Evolutionary conservation across 2,113 vertebrate species (phyloP).

Genomic region (cattle (Bos taurus)): DNA sequence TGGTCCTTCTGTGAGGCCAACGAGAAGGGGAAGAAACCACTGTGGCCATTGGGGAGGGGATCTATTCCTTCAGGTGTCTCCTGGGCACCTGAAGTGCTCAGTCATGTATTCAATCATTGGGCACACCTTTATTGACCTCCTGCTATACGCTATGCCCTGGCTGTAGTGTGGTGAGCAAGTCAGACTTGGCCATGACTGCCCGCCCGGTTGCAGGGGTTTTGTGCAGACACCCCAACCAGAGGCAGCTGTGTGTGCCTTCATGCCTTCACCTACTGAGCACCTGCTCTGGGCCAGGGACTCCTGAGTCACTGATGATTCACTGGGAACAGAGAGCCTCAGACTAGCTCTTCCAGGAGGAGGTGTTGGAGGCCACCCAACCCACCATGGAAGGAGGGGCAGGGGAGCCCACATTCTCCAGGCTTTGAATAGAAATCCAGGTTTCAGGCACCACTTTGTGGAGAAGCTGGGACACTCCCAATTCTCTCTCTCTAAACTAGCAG

Average conservation of each 20-base stretch:
- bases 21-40: accelerated
- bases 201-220: accelerated
- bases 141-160: not conserved
- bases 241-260: accelerated
- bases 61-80: not conserved
- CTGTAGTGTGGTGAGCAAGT: not conserved
- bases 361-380: not conserved
- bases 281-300: not conserved
- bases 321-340: too few species aligned
- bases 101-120: accelerated
- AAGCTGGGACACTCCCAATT: accelerated
- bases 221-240: not conserved
- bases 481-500: not conserved
- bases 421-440: not conserved
- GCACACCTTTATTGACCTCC: not conserved
- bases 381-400: accelerated
- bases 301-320: not conserved
- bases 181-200: not conserved
- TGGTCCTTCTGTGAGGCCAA: slow-evolving; percentile 50
- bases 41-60: accelerated
- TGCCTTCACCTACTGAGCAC: accelerated
- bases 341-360: not conserved
- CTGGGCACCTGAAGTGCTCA: not conserved
- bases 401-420: not conserved
- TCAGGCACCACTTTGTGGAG: not conserved